Percentiles rank a stretch among this genome's conserved stretches.
These are phyloP conservation scores for Balaenoptera acutorostrata DNA, from an alignment of 2,113 vertebrate genomes.

Conservation along the genomic window DNA sequence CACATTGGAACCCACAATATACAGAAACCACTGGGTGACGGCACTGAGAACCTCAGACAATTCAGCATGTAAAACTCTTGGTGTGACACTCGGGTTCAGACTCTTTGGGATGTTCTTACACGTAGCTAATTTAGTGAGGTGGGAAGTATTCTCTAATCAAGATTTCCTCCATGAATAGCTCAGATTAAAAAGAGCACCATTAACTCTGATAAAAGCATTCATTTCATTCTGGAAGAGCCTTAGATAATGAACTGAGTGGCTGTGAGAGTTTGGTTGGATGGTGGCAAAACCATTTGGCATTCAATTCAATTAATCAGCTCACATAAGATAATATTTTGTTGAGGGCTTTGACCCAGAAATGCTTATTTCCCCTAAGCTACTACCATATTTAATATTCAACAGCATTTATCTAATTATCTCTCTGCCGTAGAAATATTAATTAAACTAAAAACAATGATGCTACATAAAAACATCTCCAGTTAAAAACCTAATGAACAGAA, in stretches of 20 bases:
- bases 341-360: conserved; percentile 55
- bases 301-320: conserved; percentile 42
- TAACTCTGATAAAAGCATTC: conserved; percentile 28
- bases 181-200: conserved; percentile 31
- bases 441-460: conserved; percentile 60
- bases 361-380: conserved; percentile 40
- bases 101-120: background rate
- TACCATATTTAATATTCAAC: conserved; percentile 58
- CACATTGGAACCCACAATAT: background rate
- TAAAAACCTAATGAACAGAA: conserved; percentile 26
- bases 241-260: conserved; percentile 31
- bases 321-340: conserved; percentile 43
- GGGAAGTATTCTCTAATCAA: conserved; percentile 43
- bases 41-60: background rate
- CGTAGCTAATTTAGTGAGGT: conserved; percentile 16
- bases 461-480: conserved; percentile 26
- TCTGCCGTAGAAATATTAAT: conserved; percentile 58
- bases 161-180: conserved; percentile 24
- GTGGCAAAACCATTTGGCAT: conserved; percentile 12
- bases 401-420: conserved; percentile 62
- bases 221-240: background rate
- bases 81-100: background rate
- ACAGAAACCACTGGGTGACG: background rate
- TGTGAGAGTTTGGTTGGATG: background rate
- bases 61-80: background rate